A percentile compares a stretch with the other conserved stretches of the same genome.
Conservation (phyloP, 2,888 invertebrate genomes). For the Apamea monoglypha region DNA sequence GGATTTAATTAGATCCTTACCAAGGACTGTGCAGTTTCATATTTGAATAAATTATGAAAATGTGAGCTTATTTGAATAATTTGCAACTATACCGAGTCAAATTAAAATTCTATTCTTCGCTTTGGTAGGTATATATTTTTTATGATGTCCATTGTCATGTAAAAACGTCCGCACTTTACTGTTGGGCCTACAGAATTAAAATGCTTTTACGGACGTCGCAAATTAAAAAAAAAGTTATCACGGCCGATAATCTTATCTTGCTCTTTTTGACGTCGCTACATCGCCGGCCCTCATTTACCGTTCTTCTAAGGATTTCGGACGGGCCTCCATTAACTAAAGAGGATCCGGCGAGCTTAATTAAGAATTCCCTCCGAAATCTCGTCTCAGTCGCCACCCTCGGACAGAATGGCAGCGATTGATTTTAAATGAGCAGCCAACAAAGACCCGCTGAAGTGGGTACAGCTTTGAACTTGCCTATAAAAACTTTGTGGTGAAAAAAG, state of each 20-base stretch:
- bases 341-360: conserved; percentile 88
- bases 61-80: conserved; percentile 55
- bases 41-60: conserved; percentile 64
- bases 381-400: conserved; percentile 80
- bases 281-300: conserved; percentile 80
- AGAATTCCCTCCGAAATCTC: conserved; percentile 89
- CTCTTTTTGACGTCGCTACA: conserved; percentile 78
- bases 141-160: conserved; percentile 42
- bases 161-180: conserved; percentile 32
- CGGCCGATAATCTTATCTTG: conserved; percentile 76
- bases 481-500: conserved; percentile 80
- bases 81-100: conserved; percentile 36
- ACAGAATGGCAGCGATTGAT: conserved; percentile 87
- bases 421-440: conserved; percentile 87
- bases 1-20: conserved; percentile 56
- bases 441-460: conserved; percentile 77
- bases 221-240: conserved; percentile 77
- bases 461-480: conserved; percentile 79
- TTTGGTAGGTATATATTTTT: conserved; percentile 14
- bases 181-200: conserved; percentile 64
- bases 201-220: conserved; percentile 69
- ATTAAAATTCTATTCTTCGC: conserved; percentile 41
- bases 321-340: conserved; percentile 87
- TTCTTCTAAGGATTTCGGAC: conserved; percentile 83
- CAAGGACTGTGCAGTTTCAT: conserved; percentile 36